These are phyloP conservation scores for Therioaphis trifolii DNA, from an alignment of 2,888 invertebrate species.

Conservation along the genomic window DNA sequence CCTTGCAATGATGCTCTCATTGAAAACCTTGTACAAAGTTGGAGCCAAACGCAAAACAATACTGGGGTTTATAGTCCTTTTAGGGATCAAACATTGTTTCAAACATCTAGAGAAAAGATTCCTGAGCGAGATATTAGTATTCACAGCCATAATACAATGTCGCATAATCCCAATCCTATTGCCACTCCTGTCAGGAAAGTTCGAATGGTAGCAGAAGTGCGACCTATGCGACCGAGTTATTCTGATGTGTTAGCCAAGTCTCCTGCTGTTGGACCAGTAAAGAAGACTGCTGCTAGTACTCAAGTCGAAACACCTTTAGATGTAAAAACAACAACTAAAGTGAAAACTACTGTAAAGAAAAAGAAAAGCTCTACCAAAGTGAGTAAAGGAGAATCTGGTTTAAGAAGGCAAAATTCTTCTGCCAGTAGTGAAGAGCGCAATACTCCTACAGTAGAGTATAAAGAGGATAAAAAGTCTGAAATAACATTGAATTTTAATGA, in stretches of 20 bases:
- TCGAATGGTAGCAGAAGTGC: conserved; percentile 83
- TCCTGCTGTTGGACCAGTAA: conserved; percentile 63
- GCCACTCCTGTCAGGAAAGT: conserved; percentile 72
- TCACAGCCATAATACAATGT: conserved; percentile 71
- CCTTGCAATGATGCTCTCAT: conserved; percentile 71
- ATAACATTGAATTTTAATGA: conserved; percentile 65
- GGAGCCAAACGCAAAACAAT: conserved; percentile 76
- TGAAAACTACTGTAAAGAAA: conserved; percentile 66
- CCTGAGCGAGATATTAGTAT: conserved; percentile 64
- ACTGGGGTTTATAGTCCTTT: conserved; percentile 80
- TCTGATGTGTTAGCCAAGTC: conserved; percentile 85
- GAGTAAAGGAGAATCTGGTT: conserved; percentile 63
- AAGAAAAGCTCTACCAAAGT: conserved; percentile 39
- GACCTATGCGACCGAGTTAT: conserved; percentile 85
- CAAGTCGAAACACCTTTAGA: conserved; percentile 66
- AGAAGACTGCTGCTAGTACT: conserved; percentile 58
- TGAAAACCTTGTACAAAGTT: conserved; percentile 79
- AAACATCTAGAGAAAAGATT: conserved; percentile 64
- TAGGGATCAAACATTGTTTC: conserved; percentile 69
- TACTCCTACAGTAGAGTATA: conserved; percentile 55
- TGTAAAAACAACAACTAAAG: conserved; percentile 69
- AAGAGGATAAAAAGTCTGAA: conserved; percentile 67
- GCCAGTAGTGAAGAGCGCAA: conserved; percentile 71
- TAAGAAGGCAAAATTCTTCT: conserved; percentile 72
- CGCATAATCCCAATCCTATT: conserved; percentile 65